A percentile compares a stretch with the other conserved stretches of the same genome.
Evolutionary conservation across 2,113 vertebrate genomes (phyloP).

Genomic region (Amia ocellicauda): DNA sequence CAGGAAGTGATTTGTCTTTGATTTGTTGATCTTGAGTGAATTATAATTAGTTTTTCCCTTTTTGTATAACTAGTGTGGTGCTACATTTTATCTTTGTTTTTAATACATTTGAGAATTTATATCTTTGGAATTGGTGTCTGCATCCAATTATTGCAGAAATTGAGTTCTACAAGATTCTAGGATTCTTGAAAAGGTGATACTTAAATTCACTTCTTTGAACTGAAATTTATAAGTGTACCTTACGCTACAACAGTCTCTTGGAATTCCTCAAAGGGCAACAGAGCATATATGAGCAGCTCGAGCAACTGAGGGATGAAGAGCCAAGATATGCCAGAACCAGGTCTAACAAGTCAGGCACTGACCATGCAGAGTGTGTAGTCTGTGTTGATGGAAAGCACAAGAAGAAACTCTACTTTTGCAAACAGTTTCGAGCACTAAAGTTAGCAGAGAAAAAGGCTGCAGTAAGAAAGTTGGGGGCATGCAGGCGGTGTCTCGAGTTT

Average conservation of each 20-base stretch:
- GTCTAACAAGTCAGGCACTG: neutral
- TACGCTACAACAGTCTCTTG: neutral
- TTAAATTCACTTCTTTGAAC: no score
- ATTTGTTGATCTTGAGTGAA: no score
- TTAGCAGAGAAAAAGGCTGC: neutral
- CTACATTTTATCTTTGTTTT: no score
- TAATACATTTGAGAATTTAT: no score
- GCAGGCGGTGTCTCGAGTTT: conserved; percentile 15
- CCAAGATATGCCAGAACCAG: conserved; percentile 7
- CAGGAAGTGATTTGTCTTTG: no score
- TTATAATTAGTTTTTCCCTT: no score
- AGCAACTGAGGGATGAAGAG: conserved; percentile 14
- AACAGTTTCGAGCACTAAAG: neutral
- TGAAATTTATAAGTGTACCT: no score
- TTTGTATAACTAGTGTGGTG: no score
- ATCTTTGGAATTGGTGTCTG: no score
- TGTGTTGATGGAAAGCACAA: conserved; percentile 13
- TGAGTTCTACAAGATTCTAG: no score
- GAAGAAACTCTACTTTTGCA: conserved; percentile 14
- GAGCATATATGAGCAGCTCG: conserved; percentile 15
- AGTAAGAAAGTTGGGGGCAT: conserved; percentile 12
- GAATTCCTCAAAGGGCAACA: conserved; percentile 25
- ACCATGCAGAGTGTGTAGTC: conserved; percentile 6
- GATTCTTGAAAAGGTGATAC: no score
- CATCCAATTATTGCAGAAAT: no score